phyloP scores from a whole-genome alignment of 2,797 vertebrate species.

The Fundulus diaphanus region DNA sequence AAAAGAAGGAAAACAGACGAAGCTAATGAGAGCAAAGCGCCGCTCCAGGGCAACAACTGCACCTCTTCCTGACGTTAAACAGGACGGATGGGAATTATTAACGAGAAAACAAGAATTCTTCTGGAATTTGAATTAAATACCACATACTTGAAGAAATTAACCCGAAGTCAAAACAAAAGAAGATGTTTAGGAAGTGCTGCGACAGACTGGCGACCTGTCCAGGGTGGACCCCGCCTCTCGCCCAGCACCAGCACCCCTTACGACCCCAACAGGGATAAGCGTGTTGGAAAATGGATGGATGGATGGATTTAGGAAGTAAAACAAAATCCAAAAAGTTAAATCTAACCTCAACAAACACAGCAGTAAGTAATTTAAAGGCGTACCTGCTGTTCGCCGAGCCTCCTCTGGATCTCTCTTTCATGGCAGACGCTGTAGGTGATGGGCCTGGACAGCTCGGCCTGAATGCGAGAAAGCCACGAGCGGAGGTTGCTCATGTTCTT shows the following conservation, averaged over 20 bases:
- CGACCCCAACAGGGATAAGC: too few relatives aligned
- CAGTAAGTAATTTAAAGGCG: not conserved
- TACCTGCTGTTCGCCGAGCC: conserved; percentile 95
- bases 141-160: not conserved
- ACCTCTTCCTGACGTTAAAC: conserved; percentile 61
- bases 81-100: conserved; percentile 58
- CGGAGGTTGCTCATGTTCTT: conserved; percentile 95
- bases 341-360: not conserved
- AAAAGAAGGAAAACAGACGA: too few relatives aligned
- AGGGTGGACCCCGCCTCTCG: too few relatives aligned
- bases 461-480: conserved; percentile 90
- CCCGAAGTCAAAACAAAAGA: not conserved
- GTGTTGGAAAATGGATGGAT: too few relatives aligned
- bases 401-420: conserved; percentile 93
- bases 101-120: too few relatives aligned
- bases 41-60: not conserved
- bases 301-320: conserved; percentile 10
- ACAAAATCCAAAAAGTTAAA: not conserved
- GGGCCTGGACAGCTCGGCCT: conserved; percentile 90
- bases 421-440: conserved; percentile 91
- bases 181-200: not conserved
- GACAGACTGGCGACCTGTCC: too few relatives aligned
- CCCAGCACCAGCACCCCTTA: too few relatives aligned
- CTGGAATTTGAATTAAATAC: not conserved
- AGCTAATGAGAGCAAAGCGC: conserved; percentile 9